Conservation (phyloP, 2,113 vertebrate genomes). For the Hystrix cristata region DNA sequence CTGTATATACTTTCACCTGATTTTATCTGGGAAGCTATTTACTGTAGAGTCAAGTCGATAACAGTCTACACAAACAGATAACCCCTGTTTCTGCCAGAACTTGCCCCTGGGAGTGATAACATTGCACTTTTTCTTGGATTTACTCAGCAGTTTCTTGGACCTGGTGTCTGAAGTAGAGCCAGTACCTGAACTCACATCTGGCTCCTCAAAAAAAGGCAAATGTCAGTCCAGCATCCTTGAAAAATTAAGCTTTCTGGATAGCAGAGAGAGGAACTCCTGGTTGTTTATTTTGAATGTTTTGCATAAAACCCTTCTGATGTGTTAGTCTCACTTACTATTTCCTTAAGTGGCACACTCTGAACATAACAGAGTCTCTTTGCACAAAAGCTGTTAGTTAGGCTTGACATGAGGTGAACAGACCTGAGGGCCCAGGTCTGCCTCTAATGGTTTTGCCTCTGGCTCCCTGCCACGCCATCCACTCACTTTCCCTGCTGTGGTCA, state of each 20-base stretch:
- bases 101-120: conserved; percentile 34
- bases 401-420: conserved; percentile 13
- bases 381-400: not conserved
- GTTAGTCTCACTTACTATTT: conserved; percentile 4
- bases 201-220: not conserved
- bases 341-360: not conserved
- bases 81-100: conserved; percentile 57
- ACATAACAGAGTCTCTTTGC: not conserved
- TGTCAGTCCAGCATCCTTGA: not conserved
- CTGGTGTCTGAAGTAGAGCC: conserved; percentile 36
- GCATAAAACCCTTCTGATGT: not conserved
- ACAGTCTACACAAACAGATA: conserved; percentile 4
- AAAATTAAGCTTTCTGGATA: conserved; percentile 44
- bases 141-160: conserved; percentile 51
- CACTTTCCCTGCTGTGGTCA: not conserved
- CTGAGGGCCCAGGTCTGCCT: not conserved
- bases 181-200: not conserved
- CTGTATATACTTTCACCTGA: conserved; percentile 36
- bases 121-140: conserved; percentile 43
- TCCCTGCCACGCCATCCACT: not conserved
- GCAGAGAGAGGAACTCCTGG: conserved; percentile 28
- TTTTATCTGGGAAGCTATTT: conserved; percentile 71
- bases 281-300: conserved; percentile 48
- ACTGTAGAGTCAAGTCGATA: conserved; percentile 46
- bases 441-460: not conserved